phyloP scores from a whole-genome alignment of 2,797 vertebrate genomes.

The Pteronotus mesoamericanus region DNA sequence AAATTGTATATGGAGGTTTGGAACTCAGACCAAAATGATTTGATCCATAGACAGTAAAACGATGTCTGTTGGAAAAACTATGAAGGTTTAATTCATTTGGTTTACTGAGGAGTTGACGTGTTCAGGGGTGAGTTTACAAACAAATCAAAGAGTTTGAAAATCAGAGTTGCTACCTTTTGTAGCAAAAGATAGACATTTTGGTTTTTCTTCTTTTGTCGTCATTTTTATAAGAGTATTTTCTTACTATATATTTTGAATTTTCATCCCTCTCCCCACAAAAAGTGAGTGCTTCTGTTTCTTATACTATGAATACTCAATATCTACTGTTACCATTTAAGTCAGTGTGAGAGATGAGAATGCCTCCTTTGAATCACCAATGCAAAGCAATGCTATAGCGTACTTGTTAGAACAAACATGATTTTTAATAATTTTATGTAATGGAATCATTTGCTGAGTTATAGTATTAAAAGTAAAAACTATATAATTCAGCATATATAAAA shows the following conservation, averaged over 20 bases:
- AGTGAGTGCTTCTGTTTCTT: background rate
- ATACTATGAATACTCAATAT: background rate
- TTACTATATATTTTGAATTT: background rate
- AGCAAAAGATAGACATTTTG: background rate
- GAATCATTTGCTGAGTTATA: background rate
- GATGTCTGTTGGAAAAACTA: background rate
- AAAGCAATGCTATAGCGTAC: background rate
- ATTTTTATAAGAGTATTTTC: conserved; percentile 35
- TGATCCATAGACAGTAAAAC: background rate
- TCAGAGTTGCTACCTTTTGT: background rate
- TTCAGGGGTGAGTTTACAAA: conserved; percentile 16
- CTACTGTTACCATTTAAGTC: background rate
- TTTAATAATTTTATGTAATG: background rate
- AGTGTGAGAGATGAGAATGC: background rate
- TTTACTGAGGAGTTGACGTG: conserved; percentile 33
- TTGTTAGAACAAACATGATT: background rate
- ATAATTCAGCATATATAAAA: background rate
- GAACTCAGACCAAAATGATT: conserved; percentile 22
- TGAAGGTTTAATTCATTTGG: conserved; percentile 40
- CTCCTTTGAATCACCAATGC: background rate
- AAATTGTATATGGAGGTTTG: conserved; percentile 31
- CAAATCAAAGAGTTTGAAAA: conserved; percentile 32
- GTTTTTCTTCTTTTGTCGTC: conserved; percentile 8
- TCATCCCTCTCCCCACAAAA: background rate
- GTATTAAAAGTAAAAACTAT: conserved; percentile 16